phyloP scores from a whole-genome alignment of 2,888 invertebrate genomes.

The Acanthosepion pharaonis region DNA sequence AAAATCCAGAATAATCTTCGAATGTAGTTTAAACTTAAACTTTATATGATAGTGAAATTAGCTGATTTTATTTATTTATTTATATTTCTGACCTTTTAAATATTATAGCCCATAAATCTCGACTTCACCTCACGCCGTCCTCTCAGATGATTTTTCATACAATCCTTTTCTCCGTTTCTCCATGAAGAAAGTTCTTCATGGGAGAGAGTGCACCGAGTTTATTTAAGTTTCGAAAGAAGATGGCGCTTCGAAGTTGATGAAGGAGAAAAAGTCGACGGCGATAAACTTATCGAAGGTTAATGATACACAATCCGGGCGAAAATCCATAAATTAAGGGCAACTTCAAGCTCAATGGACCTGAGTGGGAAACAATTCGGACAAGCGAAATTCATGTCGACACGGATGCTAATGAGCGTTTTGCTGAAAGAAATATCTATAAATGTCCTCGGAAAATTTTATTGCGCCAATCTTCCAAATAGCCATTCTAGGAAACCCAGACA shows the following conservation, averaged over 20 bases:
- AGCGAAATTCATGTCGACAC: not conserved
- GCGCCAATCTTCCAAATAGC: no score
- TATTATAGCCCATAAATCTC: no score
- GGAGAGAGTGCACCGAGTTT: not conserved
- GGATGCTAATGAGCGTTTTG: not conserved
- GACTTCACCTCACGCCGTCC: no score
- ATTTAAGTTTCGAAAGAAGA: not conserved
- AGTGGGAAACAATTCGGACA: not conserved
- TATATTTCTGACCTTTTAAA: no score
- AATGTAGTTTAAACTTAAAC: no score
- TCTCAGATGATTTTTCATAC: no score
- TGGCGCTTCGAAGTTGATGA: not conserved
- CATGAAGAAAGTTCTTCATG: not conserved
- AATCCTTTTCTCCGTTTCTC: not conserved
- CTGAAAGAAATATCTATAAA: no score
- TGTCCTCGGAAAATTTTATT: no score
- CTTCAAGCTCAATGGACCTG: not conserved
- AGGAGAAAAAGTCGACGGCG: not conserved
- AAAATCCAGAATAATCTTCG: no score
- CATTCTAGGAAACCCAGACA: no score
- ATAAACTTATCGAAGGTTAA: not conserved
- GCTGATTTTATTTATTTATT: no score
- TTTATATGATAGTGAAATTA: no score
- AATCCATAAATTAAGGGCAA: not conserved
- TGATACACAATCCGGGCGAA: not conserved